Percentiles rank a stretch among this genome's conserved stretches.
phyloP scores from a whole-genome alignment of 2,113 vertebrate species.

The Panthera leo region DNA sequence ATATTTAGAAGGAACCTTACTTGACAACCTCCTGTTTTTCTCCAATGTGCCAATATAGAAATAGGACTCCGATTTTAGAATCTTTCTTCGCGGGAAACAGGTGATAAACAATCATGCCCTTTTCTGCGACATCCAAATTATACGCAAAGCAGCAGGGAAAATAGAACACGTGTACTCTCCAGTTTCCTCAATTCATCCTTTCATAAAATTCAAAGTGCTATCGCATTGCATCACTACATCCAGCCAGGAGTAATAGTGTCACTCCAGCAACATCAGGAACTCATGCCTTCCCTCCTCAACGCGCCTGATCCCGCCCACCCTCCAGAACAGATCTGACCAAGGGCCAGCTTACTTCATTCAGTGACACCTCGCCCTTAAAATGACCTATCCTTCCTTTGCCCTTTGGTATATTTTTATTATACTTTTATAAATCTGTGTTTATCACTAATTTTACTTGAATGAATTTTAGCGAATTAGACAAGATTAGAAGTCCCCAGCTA shows the following conservation, averaged over 20 bases:
- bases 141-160: not conserved
- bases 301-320: not conserved
- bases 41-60: not conserved
- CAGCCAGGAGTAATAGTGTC: not conserved
- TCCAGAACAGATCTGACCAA: not conserved
- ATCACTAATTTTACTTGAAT: slow-evolving; percentile 32
- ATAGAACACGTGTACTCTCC: not conserved
- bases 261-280: not conserved
- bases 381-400: not conserved
- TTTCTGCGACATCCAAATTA: not conserved
- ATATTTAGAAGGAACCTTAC: not conserved
- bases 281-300: not conserved
- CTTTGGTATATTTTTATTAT: not conserved
- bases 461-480: slow-evolving; percentile 44
- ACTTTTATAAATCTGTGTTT: not conserved
- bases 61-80: not conserved
- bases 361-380: not conserved
- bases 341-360: not conserved
- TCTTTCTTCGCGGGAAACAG: not conserved
- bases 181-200: not conserved
- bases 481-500: slow-evolving; percentile 52
- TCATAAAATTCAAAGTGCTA: not conserved
- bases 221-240: not conserved
- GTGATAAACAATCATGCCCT: not conserved
- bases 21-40: not conserved